Conservation (phyloP, 1,140 invertebrate genomes). For the Drosophila lacertosa region DNA sequence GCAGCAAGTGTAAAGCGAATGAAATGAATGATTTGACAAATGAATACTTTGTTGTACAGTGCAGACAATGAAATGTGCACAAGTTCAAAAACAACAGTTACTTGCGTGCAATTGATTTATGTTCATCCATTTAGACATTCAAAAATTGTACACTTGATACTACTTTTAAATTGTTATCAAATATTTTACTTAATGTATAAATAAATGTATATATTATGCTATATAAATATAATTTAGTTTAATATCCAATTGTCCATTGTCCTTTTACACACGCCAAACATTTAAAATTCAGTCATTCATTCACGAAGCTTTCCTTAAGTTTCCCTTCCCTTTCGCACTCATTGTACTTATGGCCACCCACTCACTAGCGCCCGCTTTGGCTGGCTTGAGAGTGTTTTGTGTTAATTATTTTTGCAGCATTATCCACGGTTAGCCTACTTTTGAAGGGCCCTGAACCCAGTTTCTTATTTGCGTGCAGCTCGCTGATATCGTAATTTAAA, state of each 20-base stretch:
- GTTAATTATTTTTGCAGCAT: slow-evolving; percentile 67
- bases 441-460: slow-evolving; percentile 46
- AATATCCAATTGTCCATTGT: too few species aligned
- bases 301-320: neutral
- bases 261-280: too few species aligned
- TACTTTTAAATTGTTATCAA: too few species aligned
- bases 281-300: slow-evolving; percentile 4
- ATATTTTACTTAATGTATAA: too few species aligned
- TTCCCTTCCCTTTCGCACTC: neutral
- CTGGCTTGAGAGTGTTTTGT: slow-evolving; percentile 7
- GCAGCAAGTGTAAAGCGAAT: neutral
- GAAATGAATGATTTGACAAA: slow-evolving; percentile 1
- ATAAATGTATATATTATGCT: too few species aligned
- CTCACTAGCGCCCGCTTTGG: neutral
- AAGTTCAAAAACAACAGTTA: slow-evolving; percentile 1
- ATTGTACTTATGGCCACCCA: slow-evolving; percentile 1
- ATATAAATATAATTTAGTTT: too few species aligned
- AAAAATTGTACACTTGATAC: too few species aligned
- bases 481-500: slow-evolving; percentile 78
- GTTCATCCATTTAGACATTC: neutral
- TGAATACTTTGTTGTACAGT: neutral
- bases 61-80: neutral
- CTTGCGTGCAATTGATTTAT: slow-evolving; percentile 4
- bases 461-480: slow-evolving; percentile 69
- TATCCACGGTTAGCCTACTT: slow-evolving; percentile 70